Evolutionary conservation across 2,888 invertebrate species (phyloP).

Genomic region (Acleris literana): DNA sequence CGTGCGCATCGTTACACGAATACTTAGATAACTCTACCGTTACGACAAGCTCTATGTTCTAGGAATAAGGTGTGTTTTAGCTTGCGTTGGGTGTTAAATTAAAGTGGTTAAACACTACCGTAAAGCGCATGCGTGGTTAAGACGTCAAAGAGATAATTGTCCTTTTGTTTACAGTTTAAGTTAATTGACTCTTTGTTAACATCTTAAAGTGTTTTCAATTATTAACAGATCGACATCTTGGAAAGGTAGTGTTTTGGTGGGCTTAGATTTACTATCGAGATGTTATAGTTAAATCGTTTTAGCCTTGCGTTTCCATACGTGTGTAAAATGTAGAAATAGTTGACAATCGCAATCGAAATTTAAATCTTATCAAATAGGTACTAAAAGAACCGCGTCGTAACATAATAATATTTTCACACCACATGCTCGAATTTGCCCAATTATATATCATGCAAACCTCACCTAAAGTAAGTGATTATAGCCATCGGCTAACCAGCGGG

Average conservation of each 20-base stretch:
- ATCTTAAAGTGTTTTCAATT: slow-evolving; percentile 24
- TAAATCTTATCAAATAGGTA: too few species aligned
- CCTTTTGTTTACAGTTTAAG: slow-evolving; percentile 65
- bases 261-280: too few species aligned
- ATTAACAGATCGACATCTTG: slow-evolving; percentile 19
- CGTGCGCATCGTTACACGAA: slow-evolving; percentile 70
- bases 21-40: slow-evolving; percentile 48
- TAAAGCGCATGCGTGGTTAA: slow-evolving; percentile 64
- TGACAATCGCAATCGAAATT: too few species aligned
- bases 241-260: not conserved
- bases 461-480: too few species aligned
- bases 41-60: slow-evolving; percentile 13
- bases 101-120: slow-evolving; percentile 69
- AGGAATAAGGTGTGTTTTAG: slow-evolving; percentile 41
- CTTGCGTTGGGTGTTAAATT: slow-evolving; percentile 25
- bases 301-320: too few species aligned
- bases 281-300: too few species aligned
- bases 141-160: slow-evolving; percentile 72
- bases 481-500: too few species aligned
- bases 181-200: slow-evolving; percentile 44
- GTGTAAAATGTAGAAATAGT: too few species aligned
- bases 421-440: too few species aligned
- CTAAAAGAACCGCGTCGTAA: too few species aligned
- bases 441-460: too few species aligned
- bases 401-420: too few species aligned